Conservation (phyloP, 2,113 vertebrate species). For the Aphelocoma coerulescens region DNA sequence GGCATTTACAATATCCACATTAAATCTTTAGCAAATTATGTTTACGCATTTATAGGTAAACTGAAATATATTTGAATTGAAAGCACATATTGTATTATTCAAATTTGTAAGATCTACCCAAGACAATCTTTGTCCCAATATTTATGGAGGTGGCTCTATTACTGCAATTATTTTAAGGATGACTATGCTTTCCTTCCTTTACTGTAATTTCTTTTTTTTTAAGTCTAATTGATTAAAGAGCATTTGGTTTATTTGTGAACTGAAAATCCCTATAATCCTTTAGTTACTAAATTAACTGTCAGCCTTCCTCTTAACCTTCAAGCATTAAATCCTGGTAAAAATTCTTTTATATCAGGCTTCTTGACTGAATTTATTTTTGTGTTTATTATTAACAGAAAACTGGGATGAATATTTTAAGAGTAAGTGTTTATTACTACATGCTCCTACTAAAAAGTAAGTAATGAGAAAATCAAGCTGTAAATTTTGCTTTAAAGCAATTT, state of each 20-base stretch:
- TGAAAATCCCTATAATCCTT: not conserved
- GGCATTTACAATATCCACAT: rapidly evolving
- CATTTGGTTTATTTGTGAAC: not conserved
- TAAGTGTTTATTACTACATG: not conserved
- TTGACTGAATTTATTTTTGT: not conserved
- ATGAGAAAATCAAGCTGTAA: not conserved
- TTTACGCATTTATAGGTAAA: not conserved
- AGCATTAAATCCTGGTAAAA: not conserved
- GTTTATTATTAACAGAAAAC: not conserved
- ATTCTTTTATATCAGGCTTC: not conserved
- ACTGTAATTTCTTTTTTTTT: not conserved
- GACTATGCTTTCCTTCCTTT: rapidly evolving
- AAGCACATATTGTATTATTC: not conserved
- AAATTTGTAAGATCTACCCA: not conserved
- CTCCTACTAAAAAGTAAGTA: not conserved
- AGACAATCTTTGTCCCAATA: not conserved
- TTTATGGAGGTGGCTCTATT: not conserved
- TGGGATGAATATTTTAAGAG: not conserved
- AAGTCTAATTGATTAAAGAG: not conserved
- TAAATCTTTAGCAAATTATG: not conserved
- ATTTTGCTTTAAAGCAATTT: not conserved
- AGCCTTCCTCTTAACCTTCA: not conserved
- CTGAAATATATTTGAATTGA: not conserved
- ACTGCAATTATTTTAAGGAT: not conserved
- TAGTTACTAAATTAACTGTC: not conserved